Base-by-base conservation (phyloP, 2,888 invertebrate genomes). In the Hirtodrosophila histrioides region DNA sequence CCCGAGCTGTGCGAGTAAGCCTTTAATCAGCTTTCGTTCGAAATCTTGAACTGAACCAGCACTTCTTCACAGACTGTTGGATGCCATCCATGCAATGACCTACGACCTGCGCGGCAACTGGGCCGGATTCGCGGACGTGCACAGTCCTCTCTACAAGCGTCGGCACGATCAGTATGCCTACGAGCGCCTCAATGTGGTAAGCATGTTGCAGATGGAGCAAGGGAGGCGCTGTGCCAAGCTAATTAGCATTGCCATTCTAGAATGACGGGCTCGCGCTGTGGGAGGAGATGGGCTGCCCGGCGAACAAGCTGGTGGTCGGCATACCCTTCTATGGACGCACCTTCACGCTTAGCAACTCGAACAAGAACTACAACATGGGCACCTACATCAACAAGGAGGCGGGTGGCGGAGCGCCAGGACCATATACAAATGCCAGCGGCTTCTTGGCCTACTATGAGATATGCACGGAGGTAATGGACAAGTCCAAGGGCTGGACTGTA, bases 341-440 rank as follows among this genome's bases (percentile, higher is more conserved):
- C 1, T 97, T 94, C 90, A 97, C 97, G 0, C 92, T 97, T 24
- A 95, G 96, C 57, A 94, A 93, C 57, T 95, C 97, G 9, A 97
- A 96, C 91, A 96, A 93, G 72, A 96, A 97, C 92, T 96, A 97
- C 89, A 94, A 94, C 50, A 93, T 95, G 37, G 97, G 97, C 33
- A 97, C 97, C 0, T 97, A 95, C 89, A 96, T 97, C 88, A 96
- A 97, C 90, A 97, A 97, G 91, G 97, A 97, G 92, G 96, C 96
- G 3, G 97, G 96, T 0, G 97, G 97, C 23, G 97, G 97, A 0
- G 94, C 93, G 10, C 96, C 97, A 0, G 97, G 97, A 0, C 95
- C 95, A 0, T 97, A 95, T 88, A 97, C 97, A 0, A 95, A 95
- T 69, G 97, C 97, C 24, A 95, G 96, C 61, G 97, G 97, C 60